Base-by-base conservation (phyloP, 1,140 invertebrate species). In the Cydia fagiglandana region DNA sequence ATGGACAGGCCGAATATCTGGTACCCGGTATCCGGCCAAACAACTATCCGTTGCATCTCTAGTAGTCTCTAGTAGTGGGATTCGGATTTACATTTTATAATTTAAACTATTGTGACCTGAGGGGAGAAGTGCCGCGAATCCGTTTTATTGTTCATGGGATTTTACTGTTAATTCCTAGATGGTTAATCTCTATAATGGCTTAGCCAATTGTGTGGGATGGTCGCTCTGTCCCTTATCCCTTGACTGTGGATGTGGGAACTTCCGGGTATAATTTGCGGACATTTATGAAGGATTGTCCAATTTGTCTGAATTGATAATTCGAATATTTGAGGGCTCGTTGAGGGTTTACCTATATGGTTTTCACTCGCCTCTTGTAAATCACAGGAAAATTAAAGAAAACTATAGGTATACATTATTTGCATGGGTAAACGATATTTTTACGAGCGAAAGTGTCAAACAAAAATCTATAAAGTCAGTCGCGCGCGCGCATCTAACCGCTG, bases 51-150 rank as follows among this genome's bases (percentile, higher is more conserved):
- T n/a, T n/a, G n/a, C n/a, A n/a, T n/a, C n/a, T n/a, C n/a, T n/a
- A n/a, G n/a, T n/a, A n/a, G n/a, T n/a, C n/a, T n/a, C n/a, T n/a
- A n/a, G n/a, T n/a, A 61, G 20, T 61, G 56, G 56, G 56, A 61
- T 24, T 61, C 56, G 20, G 24, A 61, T 61, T 61, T 61, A 61
- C 56, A 61, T 61, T 61, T 61, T 7, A 24, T 61, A 61, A 61
- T 61, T 61, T 61, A 24, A 61, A 61, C 56, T 61, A 24, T 20
- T 61, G 24, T 61, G 56, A 20, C 56, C 56, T 61, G 7, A 24
- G 56, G 56, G 20, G 2, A 9, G 10, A 24, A 61, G 10, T 12
- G 56, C 2, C 56, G 56, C 20, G 9, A 61, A 61, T 61, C 56
- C 56, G 9, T 61, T 17, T 24, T 24, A 61, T 61, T 24, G 56